These are phyloP conservation scores for Hephaestus fuliginosus DNA, from an alignment of 2,797 vertebrate species.

Conservation along the genomic window DNA sequence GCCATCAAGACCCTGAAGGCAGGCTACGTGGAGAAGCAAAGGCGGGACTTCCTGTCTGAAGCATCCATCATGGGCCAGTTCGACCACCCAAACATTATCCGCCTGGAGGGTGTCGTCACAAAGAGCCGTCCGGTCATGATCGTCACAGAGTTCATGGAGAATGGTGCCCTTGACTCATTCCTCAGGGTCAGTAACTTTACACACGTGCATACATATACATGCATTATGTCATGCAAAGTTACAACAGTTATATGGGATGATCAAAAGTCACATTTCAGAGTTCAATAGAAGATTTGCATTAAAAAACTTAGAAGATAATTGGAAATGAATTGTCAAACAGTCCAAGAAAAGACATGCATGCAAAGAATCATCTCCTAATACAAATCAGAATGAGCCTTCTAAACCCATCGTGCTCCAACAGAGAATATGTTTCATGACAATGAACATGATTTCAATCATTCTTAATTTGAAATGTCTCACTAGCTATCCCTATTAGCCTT, in stretches of 20 bases:
- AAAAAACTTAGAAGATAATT: slow-evolving; percentile 43
- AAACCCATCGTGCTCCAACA: slow-evolving; percentile 42
- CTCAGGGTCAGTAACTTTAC: slow-evolving; percentile 89
- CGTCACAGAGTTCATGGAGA: slow-evolving; percentile 99
- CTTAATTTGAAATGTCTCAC: slow-evolving; percentile 65
- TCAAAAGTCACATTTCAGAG: slow-evolving; percentile 11
- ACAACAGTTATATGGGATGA: background rate
- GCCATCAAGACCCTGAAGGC: slow-evolving; percentile 99
- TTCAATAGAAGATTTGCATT: slow-evolving; percentile 26
- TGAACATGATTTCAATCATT: slow-evolving; percentile 64
- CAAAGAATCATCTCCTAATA: slow-evolving; percentile 41
- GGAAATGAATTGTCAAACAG: slow-evolving; percentile 55
- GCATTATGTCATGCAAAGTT: slow-evolving; percentile 2
- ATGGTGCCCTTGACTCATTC: slow-evolving; percentile 98
- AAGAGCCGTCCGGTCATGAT: slow-evolving; percentile 99
- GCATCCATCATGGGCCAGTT: slow-evolving; percentile 99
- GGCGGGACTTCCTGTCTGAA: slow-evolving; percentile 96
- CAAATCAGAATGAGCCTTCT: slow-evolving; percentile 52
- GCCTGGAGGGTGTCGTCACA: slow-evolving; percentile 97
- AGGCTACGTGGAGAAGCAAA: slow-evolving; percentile 97
- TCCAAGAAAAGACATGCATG: slow-evolving; percentile 42
- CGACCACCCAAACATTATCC: slow-evolving; percentile 98
- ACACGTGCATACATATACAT: background rate
- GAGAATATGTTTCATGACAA: slow-evolving; percentile 64
- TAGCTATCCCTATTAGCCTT: slow-evolving; percentile 49